Base-by-base conservation (phyloP, 2,797 vertebrate species). In the Alcedo quadribrachys region DNA sequence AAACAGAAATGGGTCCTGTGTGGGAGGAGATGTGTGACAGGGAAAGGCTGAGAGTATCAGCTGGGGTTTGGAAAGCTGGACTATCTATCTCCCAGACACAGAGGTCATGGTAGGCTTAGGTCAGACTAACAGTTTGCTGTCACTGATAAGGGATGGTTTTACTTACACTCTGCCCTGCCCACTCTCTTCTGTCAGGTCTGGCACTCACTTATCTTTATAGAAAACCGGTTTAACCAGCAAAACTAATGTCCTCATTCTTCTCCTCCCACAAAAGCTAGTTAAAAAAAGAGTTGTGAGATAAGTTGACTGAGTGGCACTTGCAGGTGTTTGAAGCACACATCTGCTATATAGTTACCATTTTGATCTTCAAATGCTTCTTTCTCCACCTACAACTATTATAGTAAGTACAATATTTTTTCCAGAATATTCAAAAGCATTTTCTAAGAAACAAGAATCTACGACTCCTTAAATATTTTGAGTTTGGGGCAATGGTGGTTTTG, bases 131-230 rank as follows among this genome's bases (percentile, higher is more conserved):
- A 58, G 45, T 50, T 82, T 79, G 62, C 35, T 74, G 67, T 54
- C 51, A 17, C n/a, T n/a, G n/a, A 16, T 78, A 48, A 16, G 8
- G 6, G 18, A 21, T 16, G 24, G 24, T n/a, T 55, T 22, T 40
- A n/a, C n/a, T 40, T 69, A 27, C 1, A 0, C 17, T 28, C 17
- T 69, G 8, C 15, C 18, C 12, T 43, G 42, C 33, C 12, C 0
- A 0, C 16, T 61, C 69, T 70, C 28, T 43, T 28, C 15, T 65
- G 30, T 54, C 62, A 51, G 9, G n/a, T 45, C 45, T 40, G 65
- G 21, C 43, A 25, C 32, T 33, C 8, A 8, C 21, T 54, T 35
- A 24, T 50, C 15, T 40, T 25, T 15, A n/a, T 9, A 85, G 43
- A 73, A 92, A 85, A 25, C 8, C 28, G 43, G 40, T 13, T 24